Percentiles rank a stretch among this genome's conserved stretches.
Evolutionary conservation across 2,888 invertebrate species (phyloP).

Genomic region (Macrosiphum euphorbiae): DNA sequence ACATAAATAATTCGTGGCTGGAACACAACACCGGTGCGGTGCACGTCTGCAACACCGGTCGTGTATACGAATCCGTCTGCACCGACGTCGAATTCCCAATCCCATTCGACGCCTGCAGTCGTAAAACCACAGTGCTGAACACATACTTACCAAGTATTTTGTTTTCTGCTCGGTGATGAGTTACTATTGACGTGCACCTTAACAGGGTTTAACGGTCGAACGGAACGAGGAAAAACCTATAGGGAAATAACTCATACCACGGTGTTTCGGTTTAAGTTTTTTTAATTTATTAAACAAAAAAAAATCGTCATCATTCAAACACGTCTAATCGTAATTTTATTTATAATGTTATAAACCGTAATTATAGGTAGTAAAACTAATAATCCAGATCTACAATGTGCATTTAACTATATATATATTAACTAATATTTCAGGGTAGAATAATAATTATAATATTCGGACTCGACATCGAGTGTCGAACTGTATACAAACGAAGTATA

Average conservation of each 20-base stretch:
- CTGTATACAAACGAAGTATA: constrained; percentile 26
- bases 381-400: background rate
- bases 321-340: constrained; percentile 10
- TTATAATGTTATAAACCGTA: background rate
- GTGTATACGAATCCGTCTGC: background rate
- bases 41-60: background rate
- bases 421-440: too few relatives aligned
- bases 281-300: constrained; percentile 40
- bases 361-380: background rate
- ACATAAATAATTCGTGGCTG: background rate
- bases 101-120: background rate
- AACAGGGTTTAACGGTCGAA: background rate
- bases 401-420: background rate
- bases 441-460: constrained; percentile 7
- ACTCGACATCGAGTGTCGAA: background rate
- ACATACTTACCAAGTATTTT: background rate
- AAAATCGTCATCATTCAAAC: background rate
- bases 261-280: background rate
- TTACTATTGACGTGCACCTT: background rate
- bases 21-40: background rate
- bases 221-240: background rate
- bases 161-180: background rate
- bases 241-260: background rate
- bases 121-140: background rate
- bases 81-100: background rate